phyloP scores from a whole-genome alignment of 2,797 vertebrate species.

The Craterocephalus amniculus region DNA sequence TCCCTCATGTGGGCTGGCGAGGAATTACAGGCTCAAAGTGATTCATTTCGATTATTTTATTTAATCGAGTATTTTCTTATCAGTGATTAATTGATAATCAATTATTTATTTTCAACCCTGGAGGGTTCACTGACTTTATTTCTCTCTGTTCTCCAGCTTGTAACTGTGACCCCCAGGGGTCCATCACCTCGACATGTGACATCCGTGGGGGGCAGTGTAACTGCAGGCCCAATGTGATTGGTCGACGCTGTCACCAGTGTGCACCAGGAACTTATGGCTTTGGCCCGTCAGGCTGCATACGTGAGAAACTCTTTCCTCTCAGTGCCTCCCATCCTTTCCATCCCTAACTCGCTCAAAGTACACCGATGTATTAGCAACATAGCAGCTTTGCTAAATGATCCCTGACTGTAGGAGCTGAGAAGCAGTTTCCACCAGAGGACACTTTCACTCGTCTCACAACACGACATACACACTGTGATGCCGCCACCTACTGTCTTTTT shows the following conservation, averaged over 20 bases:
- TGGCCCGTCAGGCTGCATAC: slow-evolving; percentile 89
- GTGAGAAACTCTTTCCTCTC: slow-evolving; percentile 73
- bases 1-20: too few species aligned
- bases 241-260: slow-evolving; percentile 89
- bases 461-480: slow-evolving; percentile 5
- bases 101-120: too few species aligned
- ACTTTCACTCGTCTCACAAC: not conserved
- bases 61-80: too few species aligned
- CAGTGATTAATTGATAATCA: too few species aligned
- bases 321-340: not conserved
- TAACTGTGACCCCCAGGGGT: slow-evolving; percentile 92
- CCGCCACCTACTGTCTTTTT: slow-evolving; percentile 57
- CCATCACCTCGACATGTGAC: slow-evolving; percentile 90
- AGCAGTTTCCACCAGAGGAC: not conserved
- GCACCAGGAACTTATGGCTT: slow-evolving; percentile 91
- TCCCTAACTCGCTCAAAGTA: not conserved
- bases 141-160: slow-evolving; percentile 80
- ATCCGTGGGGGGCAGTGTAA: slow-evolving; percentile 90
- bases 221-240: slow-evolving; percentile 89
- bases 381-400: not conserved
- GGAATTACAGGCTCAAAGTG: too few species aligned
- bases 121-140: not conserved
- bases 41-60: too few species aligned
- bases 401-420: not conserved
- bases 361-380: not conserved